Conservation (phyloP, 2,113 vertebrate genomes). For the Dasyurus viverrinus region DNA sequence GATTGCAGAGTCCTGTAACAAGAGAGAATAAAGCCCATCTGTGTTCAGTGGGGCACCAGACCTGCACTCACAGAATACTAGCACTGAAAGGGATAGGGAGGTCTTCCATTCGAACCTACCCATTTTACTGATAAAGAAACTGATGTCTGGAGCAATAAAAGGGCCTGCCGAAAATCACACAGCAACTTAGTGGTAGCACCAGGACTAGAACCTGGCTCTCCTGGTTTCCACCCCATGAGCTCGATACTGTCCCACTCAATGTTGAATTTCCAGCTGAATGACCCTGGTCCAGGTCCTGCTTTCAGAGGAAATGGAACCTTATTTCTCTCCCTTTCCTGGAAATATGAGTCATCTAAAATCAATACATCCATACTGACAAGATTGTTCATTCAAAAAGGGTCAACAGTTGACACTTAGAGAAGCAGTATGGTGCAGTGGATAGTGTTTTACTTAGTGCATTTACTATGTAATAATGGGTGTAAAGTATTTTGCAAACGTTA, state of each 20-base stretch:
- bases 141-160: not conserved
- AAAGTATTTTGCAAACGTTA: not conserved
- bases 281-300: not conserved
- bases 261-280: not conserved
- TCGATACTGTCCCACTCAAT: not conserved
- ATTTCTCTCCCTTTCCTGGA: not conserved
- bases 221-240: not conserved
- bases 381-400: not conserved
- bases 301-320: not conserved
- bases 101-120: conserved; percentile 3
- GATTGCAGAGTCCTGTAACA: not conserved
- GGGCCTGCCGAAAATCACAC: not conserved
- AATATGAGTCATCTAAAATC: not conserved
- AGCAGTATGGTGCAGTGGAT: not conserved
- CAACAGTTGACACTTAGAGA: not conserved
- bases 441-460: not conserved
- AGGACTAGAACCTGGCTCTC: not conserved
- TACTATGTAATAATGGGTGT: not conserved
- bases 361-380: not conserved
- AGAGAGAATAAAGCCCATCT: conserved; percentile 7
- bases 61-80: too few species aligned
- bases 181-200: not conserved
- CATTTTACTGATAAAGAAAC: not conserved
- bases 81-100: conserved; percentile 13
- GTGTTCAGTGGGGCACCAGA: not conserved